Conservation (phyloP, 2,797 vertebrate species). For the Lepilemur ruficaudatus region DNA sequence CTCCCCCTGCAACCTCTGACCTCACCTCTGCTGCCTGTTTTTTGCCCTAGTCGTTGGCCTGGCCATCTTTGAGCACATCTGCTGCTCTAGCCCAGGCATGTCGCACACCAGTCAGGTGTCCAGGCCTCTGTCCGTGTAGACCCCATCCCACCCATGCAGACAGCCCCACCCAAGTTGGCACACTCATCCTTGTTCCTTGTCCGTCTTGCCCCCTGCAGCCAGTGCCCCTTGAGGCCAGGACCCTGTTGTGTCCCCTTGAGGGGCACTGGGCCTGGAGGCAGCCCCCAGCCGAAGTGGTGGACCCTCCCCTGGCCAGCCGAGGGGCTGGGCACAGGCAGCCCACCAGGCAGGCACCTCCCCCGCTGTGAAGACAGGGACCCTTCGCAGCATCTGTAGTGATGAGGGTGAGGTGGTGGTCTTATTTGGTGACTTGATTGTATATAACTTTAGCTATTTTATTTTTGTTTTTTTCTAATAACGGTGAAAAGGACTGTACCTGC, state of each 20-base stretch:
- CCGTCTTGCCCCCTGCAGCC: not conserved
- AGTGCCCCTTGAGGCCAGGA: not conserved
- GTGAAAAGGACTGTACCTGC: not conserved
- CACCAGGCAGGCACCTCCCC: not conserved
- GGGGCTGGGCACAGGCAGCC: not conserved
- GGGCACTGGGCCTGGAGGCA: not conserved
- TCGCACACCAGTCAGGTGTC: not conserved
- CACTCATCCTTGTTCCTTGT: not conserved
- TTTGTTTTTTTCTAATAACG: not conserved
- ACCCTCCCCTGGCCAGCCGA: not conserved
- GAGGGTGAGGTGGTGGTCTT: not conserved
- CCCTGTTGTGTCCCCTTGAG: not conserved
- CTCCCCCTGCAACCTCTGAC: not conserved
- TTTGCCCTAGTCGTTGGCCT: not conserved
- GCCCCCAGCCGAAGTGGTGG: not conserved
- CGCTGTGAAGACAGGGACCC: not conserved
- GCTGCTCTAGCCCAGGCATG: too few relatives aligned
- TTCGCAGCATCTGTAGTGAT: not conserved
- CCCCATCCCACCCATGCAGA: not conserved
- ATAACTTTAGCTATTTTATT: not conserved
- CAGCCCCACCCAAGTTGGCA: too few relatives aligned
- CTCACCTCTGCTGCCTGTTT: not conserved
- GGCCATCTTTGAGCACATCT: too few relatives aligned
- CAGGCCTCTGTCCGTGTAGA: accelerated
- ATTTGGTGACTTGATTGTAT: not conserved